These are phyloP conservation scores for Aphelinus atriplicis DNA, from an alignment of 1,140 invertebrate species.

Conservation along the genomic window DNA sequence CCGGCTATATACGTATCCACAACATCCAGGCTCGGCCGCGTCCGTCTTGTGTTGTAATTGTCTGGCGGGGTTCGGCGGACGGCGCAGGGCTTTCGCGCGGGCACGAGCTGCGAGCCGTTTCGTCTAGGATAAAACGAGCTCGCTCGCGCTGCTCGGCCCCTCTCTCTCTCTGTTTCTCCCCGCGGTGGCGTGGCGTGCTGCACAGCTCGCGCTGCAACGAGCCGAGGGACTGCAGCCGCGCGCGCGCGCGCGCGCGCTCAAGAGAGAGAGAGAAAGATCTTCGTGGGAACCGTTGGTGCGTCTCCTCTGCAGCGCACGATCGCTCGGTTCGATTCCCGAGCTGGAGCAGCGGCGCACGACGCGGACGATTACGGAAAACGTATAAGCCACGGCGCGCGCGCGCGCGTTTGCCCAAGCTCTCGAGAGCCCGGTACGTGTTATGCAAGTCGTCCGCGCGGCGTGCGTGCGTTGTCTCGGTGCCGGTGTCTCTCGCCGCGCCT, in stretches of 20 bases:
- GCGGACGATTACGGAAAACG: constrained; percentile 49
- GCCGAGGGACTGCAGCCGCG: not conserved
- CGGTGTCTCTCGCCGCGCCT: too few relatives aligned
- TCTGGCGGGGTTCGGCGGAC: too few relatives aligned
- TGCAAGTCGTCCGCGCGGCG: too few relatives aligned
- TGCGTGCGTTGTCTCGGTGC: too few relatives aligned
- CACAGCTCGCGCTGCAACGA: constrained; percentile 2
- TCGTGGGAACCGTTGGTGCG: constrained; percentile 39
- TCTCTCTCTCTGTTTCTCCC: not conserved
- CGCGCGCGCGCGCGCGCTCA: not conserved
- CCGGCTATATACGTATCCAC: too few relatives aligned
- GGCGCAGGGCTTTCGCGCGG: too few relatives aligned
- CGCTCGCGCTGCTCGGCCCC: too few relatives aligned
- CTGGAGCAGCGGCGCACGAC: constrained; percentile 5
- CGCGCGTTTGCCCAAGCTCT: not conserved
- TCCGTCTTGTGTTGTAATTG: too few relatives aligned
- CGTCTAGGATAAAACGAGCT: too few relatives aligned
- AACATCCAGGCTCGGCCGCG: too few relatives aligned
- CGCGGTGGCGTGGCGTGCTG: not conserved
- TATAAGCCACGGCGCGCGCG: constrained; percentile 25
- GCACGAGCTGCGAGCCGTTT: too few relatives aligned
- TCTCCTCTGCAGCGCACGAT: constrained; percentile 34
- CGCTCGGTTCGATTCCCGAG: constrained; percentile 35
- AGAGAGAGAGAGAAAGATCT: constrained; percentile 16
- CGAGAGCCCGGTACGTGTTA: too few relatives aligned